Conservation (phyloP, 2,113 vertebrate species). For the Bubo bubo region DNA sequence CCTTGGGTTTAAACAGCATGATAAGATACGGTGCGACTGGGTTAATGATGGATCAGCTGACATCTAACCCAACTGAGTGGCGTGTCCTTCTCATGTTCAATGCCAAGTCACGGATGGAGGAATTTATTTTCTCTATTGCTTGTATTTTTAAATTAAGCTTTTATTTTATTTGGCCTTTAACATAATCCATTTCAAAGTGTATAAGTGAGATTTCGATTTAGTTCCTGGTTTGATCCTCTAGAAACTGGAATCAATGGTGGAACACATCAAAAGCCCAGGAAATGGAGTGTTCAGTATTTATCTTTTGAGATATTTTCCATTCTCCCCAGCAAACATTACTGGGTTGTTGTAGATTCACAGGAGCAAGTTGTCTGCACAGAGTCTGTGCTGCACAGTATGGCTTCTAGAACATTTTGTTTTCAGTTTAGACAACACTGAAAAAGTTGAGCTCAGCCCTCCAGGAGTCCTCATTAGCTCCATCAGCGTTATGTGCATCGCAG, state of each 20-base stretch:
- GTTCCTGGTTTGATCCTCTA: neutral
- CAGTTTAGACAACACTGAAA: neutral
- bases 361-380: neutral
- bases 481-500: neutral
- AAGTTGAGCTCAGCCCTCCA: conserved; percentile 24
- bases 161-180: neutral
- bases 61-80: rapidly evolving
- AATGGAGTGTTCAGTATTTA: neutral
- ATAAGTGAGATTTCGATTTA: neutral
- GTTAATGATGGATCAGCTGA: too few relatives aligned
- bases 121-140: neutral
- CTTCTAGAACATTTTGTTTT: conserved; percentile 60
- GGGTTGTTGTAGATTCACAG: neutral
- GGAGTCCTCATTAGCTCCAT: conserved; percentile 59
- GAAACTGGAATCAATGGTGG: neutral
- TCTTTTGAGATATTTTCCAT: neutral
- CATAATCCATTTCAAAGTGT: neutral
- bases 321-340: rapidly evolving
- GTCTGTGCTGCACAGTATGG: neutral
- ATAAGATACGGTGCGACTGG: rapidly evolving
- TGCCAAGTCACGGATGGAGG: neutral
- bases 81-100: rapidly evolving
- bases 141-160: neutral
- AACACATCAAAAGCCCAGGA: neutral
- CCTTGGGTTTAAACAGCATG: neutral